Percentiles rank a stretch among this genome's conserved stretches.
These are phyloP conservation scores for Carassius carassius DNA, from an alignment of 2,113 vertebrate genomes.

Conservation along the genomic window DNA sequence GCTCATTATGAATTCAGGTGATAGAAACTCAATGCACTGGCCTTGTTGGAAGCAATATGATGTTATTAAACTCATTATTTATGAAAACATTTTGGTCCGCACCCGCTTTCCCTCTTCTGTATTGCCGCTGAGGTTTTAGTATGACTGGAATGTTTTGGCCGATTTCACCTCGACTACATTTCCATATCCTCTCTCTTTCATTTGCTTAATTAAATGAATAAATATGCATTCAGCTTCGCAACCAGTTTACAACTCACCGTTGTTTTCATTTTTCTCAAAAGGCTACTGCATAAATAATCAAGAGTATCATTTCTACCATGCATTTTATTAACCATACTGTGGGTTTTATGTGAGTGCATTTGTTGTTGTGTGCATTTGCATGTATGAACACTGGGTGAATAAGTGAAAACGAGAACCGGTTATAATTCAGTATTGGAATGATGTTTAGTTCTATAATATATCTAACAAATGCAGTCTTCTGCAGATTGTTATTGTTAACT, in stretches of 20 bases:
- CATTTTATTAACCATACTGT: conserved; percentile 15
- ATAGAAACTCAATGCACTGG: not conserved
- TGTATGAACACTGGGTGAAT: not conserved
- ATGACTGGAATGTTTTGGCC: not conserved
- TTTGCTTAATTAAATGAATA: conserved; percentile 40
- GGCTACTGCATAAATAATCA: conserved; percentile 2
- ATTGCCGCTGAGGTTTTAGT: not conserved
- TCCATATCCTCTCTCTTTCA: conserved; percentile 19
- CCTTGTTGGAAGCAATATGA: not conserved
- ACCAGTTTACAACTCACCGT: conserved; percentile 7
- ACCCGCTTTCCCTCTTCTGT: not conserved
- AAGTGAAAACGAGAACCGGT: not conserved
- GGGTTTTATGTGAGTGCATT: not conserved
- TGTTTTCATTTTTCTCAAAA: conserved; percentile 15
- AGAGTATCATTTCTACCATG: not conserved
- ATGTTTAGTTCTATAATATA: not conserved
- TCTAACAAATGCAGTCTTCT: not conserved
- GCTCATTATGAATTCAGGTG: not conserved
- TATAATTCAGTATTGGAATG: not conserved
- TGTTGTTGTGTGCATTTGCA: not conserved
- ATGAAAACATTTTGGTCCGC: not conserved
- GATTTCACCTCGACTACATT: conserved; percentile 33
- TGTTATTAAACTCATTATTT: conserved; percentile 3
- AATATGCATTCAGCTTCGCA: conserved; percentile 14
- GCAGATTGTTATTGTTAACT: not conserved